phyloP scores from a whole-genome alignment of 2,797 vertebrate genomes.

The Chelidonichthys spinosus region DNA sequence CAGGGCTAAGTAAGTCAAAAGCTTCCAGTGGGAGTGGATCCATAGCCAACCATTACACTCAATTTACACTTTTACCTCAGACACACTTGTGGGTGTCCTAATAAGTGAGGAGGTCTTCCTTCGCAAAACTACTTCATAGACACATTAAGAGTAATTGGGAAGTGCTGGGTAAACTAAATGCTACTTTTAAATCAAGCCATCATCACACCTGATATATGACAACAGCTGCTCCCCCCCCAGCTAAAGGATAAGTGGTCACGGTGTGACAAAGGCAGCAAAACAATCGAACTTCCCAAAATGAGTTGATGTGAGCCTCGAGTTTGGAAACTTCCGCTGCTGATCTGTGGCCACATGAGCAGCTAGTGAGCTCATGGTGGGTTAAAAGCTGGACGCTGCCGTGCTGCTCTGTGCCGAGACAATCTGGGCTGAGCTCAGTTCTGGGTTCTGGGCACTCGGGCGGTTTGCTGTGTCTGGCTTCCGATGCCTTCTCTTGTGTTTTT shows the following conservation, averaged over 20 bases:
- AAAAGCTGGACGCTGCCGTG: slow-evolving; percentile 30
- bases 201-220: slow-evolving; percentile 37
- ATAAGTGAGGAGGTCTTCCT: slow-evolving; percentile 48
- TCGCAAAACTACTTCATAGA: slow-evolving; percentile 25
- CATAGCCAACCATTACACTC: slow-evolving; percentile 62
- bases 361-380: slow-evolving; percentile 50
- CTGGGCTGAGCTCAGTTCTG: slow-evolving; percentile 59
- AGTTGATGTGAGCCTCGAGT: slow-evolving; percentile 46
- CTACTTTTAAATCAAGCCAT: slow-evolving; percentile 18
- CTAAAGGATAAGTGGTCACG: slow-evolving; percentile 29
- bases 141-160: background rate
- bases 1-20: slow-evolving; percentile 68
- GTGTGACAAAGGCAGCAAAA: slow-evolving; percentile 54
- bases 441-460: slow-evolving; percentile 68
- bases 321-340: slow-evolving; percentile 46
- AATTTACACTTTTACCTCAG: slow-evolving; percentile 78
- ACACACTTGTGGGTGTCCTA: slow-evolving; percentile 62
- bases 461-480: slow-evolving; percentile 83
- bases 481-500: slow-evolving; percentile 82
- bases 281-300: slow-evolving; percentile 53
- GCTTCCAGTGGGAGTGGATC: slow-evolving; percentile 61
- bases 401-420: slow-evolving; percentile 56
- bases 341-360: slow-evolving; percentile 63
- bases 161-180: slow-evolving; percentile 8
- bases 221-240: background rate